A percentile compares a stretch with the other conserved stretches of the same genome.
phyloP scores from a whole-genome alignment of 2,888 invertebrate species.

The Polyommatus iphigenia region DNA sequence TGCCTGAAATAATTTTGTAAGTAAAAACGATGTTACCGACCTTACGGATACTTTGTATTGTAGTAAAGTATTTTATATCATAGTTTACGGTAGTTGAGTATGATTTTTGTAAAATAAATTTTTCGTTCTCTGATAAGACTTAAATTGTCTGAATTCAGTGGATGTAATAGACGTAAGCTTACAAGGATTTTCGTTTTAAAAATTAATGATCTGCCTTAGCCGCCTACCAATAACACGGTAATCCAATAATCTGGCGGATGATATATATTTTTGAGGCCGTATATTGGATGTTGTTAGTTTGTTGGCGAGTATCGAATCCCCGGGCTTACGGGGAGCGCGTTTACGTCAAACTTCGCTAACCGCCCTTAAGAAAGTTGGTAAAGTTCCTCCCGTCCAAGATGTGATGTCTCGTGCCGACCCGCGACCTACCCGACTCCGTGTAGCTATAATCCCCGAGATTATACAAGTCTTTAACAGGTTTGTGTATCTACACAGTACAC shows the following conservation, averaged over 20 bases:
- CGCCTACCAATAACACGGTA: constrained; percentile 1
- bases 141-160: background rate
- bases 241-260: constrained; percentile 27
- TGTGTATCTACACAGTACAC: constrained; percentile 57
- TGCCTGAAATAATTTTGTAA: background rate
- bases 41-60: background rate
- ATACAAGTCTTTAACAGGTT: constrained; percentile 73
- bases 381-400: constrained; percentile 73
- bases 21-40: background rate
- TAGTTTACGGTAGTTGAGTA: background rate
- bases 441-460: constrained; percentile 77
- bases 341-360: constrained; percentile 77
- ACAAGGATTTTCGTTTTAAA: background rate
- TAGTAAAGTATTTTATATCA: background rate
- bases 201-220: background rate
- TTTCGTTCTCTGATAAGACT: background rate
- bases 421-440: constrained; percentile 59
- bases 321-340: constrained; percentile 73
- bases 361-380: constrained; percentile 76
- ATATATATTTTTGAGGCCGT: constrained; percentile 42
- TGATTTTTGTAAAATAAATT: background rate
- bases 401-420: constrained; percentile 58
- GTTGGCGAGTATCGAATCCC: constrained; percentile 71
- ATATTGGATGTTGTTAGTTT: constrained; percentile 60
- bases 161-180: background rate